These are phyloP conservation scores for Orius insidiosus DNA, from an alignment of 1,140 invertebrate species.

Conservation along the genomic window DNA sequence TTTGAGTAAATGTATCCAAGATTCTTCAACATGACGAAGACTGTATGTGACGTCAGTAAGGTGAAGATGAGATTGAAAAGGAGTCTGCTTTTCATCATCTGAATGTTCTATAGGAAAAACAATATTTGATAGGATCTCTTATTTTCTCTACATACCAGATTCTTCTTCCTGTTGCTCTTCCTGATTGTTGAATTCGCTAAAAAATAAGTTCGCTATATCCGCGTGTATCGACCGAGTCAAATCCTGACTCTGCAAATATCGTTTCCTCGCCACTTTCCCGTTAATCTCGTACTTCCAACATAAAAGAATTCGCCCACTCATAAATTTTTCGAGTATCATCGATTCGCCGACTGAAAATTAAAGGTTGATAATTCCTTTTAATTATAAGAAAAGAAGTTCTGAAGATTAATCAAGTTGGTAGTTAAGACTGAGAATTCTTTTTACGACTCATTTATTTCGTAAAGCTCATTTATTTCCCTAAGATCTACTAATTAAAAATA, in stretches of 20 bases:
- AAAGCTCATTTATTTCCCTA: too few relatives aligned
- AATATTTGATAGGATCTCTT: background rate
- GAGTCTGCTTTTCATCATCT: conserved; percentile 22
- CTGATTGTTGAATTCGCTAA: conserved; percentile 35
- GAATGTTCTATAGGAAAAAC: conserved; percentile 14
- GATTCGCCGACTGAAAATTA: conserved; percentile 18
- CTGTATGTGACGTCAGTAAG: conserved; percentile 50
- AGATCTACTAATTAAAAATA: background rate
- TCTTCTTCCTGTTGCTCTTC: conserved; percentile 13
- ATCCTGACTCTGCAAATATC: conserved; percentile 46
- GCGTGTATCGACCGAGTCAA: conserved; percentile 41
- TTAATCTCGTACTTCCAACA: conserved; percentile 48
- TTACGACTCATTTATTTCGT: too few relatives aligned
- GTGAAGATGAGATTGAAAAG: conserved; percentile 20
- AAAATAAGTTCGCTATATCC: conserved; percentile 55
- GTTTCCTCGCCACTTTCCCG: conserved; percentile 38
- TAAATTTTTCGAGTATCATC: conserved; percentile 44
- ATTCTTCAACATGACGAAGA: conserved; percentile 57
- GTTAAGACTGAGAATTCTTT: too few relatives aligned
- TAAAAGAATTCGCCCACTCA: conserved; percentile 52
- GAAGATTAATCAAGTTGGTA: too few relatives aligned
- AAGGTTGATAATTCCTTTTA: background rate
- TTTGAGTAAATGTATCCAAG: conserved; percentile 56
- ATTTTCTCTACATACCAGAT: conserved; percentile 5
- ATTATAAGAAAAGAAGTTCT: background rate